phyloP scores from a whole-genome alignment of 2,888 invertebrate genomes.

The Phlogophora meticulosa region DNA sequence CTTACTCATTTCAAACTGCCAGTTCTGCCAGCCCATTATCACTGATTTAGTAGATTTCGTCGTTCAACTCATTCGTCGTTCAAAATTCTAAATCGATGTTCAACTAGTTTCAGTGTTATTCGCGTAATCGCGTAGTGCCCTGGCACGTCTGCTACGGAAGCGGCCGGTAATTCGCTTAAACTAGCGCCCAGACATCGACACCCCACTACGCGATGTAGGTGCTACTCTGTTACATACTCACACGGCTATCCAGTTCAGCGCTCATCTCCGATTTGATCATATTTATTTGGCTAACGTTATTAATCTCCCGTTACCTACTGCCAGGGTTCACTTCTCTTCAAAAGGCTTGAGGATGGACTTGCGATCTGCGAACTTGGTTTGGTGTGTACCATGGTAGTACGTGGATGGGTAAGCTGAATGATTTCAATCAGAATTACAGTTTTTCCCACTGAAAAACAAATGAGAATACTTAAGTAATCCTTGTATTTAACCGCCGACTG shows the following conservation, averaged over 20 bases:
- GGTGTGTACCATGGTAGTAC: neutral
- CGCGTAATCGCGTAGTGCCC: conserved; percentile 36
- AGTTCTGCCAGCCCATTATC: neutral
- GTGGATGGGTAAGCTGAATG: no score
- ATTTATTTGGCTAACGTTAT: neutral
- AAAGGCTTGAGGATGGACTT: neutral
- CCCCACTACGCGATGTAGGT: conserved; percentile 30
- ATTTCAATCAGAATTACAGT: no score
- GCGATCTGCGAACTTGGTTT: no score
- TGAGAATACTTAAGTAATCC: neutral
- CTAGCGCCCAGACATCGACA: conserved; percentile 64
- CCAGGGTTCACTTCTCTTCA: neutral
- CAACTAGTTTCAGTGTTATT: conserved; percentile 6
- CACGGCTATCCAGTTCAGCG: neutral
- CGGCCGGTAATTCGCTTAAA: conserved; percentile 72
- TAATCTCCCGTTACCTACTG: neutral
- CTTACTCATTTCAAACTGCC: neutral
- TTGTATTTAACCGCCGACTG: neutral
- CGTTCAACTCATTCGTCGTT: no score
- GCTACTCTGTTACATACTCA: conserved; percentile 7
- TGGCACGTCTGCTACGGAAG: conserved; percentile 62
- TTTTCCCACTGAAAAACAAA: conserved; percentile 3
- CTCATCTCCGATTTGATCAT: neutral
- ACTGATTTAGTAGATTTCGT: no score
- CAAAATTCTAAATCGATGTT: conserved; percentile 3